Conservation (phyloP, 2,888 invertebrate genomes). For the Tuta absoluta region DNA sequence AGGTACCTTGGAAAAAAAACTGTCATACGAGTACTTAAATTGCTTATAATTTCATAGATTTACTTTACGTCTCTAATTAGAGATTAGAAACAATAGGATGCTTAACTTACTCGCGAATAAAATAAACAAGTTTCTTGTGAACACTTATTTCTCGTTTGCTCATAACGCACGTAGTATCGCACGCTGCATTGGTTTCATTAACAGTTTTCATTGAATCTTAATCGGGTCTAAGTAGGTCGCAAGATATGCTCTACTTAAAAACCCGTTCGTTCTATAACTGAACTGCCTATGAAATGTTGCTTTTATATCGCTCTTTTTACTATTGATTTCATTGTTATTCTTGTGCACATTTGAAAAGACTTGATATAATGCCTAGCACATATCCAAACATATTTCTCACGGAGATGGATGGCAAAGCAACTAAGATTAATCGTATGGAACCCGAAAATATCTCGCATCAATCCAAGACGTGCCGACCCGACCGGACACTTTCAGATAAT, state of each 20-base stretch:
- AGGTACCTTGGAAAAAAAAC: too few relatives aligned
- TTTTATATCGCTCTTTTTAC: background rate
- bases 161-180: constrained; percentile 3
- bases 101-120: background rate
- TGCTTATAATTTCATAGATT: too few relatives aligned
- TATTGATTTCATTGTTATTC: background rate
- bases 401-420: constrained; percentile 23
- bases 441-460: constrained; percentile 26
- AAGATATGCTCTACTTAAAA: constrained; percentile 43
- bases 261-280: constrained; percentile 34
- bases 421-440: constrained; percentile 27
- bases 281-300: constrained; percentile 25
- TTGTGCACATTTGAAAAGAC: background rate
- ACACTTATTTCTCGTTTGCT: constrained; percentile 6
- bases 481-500: constrained; percentile 34
- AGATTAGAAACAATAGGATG: too few relatives aligned
- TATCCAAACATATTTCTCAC: constrained; percentile 6
- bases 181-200: constrained; percentile 32
- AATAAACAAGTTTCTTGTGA: background rate
- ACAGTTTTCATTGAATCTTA: constrained; percentile 39
- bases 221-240: constrained; percentile 40
- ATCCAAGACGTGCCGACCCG: constrained; percentile 26
- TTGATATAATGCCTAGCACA: constrained; percentile 4
- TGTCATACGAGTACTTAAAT: too few relatives aligned
- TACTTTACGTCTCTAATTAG: too few relatives aligned